A percentile compares a stretch with the other conserved stretches of the same genome.
Conservation (phyloP, 2,113 vertebrate genomes). For the Psammodynastes pulverulentus region DNA sequence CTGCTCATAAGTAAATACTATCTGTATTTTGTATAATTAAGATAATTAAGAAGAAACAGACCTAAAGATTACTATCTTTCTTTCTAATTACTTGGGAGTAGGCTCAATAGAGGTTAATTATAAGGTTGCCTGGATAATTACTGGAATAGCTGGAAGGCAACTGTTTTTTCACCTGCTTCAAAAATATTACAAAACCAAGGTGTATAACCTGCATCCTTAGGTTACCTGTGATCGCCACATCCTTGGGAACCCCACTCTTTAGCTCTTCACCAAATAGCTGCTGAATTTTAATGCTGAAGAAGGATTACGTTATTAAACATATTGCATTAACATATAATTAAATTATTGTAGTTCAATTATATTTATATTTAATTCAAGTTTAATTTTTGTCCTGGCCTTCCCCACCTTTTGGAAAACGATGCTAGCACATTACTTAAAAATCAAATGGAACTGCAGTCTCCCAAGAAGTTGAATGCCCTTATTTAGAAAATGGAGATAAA, state of each 20-base stretch:
- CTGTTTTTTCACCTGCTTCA: neutral
- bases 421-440: neutral
- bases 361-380: neutral
- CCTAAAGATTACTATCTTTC: neutral
- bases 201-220: neutral
- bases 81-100: neutral
- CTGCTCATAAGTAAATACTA: neutral
- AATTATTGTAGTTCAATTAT: neutral
- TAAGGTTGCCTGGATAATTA: neutral
- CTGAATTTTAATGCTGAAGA: neutral
- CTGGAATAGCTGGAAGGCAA: neutral
- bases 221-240: neutral
- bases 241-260: neutral
- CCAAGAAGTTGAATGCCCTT: neutral
- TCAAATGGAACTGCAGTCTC: neutral
- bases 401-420: neutral
- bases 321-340: neutral
- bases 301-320: neutral
- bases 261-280: neutral
- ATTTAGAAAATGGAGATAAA: neutral
- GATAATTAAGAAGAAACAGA: neutral
- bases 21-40: neutral
- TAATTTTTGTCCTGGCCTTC: neutral
- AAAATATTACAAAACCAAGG: neutral
- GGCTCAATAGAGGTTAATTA: neutral